Percentiles rank a stretch among this genome's conserved stretches.
Conservation (phyloP, 2,113 vertebrate genomes). For the Blennius ocellaris region DNA sequence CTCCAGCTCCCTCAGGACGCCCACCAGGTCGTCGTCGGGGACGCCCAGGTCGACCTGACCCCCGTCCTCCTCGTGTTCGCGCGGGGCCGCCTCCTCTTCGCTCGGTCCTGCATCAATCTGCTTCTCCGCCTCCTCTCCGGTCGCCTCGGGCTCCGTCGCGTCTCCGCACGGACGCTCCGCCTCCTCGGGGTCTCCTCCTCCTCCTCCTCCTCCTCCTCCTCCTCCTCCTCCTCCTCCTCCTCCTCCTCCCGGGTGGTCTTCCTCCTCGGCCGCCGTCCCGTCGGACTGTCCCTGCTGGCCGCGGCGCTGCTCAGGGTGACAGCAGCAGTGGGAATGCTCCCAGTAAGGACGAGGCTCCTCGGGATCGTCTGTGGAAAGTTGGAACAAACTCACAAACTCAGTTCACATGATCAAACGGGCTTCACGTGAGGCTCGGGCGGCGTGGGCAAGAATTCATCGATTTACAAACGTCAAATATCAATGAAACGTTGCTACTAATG, state of each 20-base stretch:
- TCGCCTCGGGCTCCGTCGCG: constrained; percentile 15
- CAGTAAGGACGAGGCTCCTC: constrained; percentile 87
- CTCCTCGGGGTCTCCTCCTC: constrained; percentile 58
- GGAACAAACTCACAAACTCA: not conserved
- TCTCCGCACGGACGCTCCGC: constrained; percentile 64
- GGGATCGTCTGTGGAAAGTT: constrained; percentile 83
- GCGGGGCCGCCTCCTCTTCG: not conserved
- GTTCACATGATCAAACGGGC: not conserved
- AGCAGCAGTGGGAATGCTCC: constrained; percentile 77
- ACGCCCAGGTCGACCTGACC: constrained; percentile 10
- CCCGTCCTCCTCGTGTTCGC: constrained; percentile 21
- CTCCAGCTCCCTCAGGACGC: constrained; percentile 65
- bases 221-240: too few species aligned
- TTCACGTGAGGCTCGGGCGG: too few species aligned
- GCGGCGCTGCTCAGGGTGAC: constrained; percentile 27
- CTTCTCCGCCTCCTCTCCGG: not conserved
- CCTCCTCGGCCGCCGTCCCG: not conserved
- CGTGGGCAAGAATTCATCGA: too few species aligned
- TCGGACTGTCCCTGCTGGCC: constrained; percentile 18
- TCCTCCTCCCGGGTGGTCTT: too few species aligned
- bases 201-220: not conserved
- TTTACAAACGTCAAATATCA: too few species aligned
- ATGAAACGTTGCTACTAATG: too few species aligned
- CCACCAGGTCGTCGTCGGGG: constrained; percentile 34
- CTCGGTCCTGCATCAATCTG: not conserved